These are phyloP conservation scores for Bovichtus diacanthus DNA, from an alignment of 2,797 vertebrate genomes.

Conservation along the genomic window DNA sequence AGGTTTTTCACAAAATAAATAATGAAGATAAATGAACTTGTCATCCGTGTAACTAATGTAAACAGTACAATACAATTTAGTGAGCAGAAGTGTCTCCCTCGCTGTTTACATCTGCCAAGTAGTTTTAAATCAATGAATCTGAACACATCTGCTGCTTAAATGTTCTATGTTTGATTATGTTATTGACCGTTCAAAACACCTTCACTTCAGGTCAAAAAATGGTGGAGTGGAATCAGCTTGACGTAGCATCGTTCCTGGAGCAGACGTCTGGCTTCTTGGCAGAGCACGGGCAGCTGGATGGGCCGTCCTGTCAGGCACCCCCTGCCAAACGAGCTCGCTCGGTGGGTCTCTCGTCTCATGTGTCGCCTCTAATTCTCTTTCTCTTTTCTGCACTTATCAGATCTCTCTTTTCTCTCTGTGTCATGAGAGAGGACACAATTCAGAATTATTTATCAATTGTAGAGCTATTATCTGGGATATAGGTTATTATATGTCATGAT, in stretches of 20 bases:
- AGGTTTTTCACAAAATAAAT: not conserved
- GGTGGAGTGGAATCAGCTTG: conserved; percentile 98
- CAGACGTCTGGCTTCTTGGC: conserved; percentile 96
- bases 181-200: conserved; percentile 1
- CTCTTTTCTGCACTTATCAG: not conserved
- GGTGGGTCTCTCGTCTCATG: conserved; percentile 85
- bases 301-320: conserved; percentile 93
- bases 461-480: not conserved
- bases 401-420: conserved; percentile 15
- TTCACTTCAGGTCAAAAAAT: conserved; percentile 93
- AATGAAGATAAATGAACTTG: not conserved
- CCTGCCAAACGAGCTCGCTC: conserved; percentile 96
- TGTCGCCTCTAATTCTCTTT: conserved; percentile 11
- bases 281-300: conserved; percentile 97
- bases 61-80: not conserved
- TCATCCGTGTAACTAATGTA: not conserved
- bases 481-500: not conserved
- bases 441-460: conserved; percentile 5
- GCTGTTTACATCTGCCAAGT: not conserved
- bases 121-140: not conserved
- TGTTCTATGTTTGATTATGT: not conserved
- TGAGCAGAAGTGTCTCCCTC: not conserved
- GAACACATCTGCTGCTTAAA: not conserved
- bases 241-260: conserved; percentile 96
- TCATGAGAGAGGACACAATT: no score